Percentiles rank a stretch among this genome's conserved stretches.
Evolutionary conservation across 2,797 vertebrate genomes (phyloP).

Genomic region (Smutsia gigantea): DNA sequence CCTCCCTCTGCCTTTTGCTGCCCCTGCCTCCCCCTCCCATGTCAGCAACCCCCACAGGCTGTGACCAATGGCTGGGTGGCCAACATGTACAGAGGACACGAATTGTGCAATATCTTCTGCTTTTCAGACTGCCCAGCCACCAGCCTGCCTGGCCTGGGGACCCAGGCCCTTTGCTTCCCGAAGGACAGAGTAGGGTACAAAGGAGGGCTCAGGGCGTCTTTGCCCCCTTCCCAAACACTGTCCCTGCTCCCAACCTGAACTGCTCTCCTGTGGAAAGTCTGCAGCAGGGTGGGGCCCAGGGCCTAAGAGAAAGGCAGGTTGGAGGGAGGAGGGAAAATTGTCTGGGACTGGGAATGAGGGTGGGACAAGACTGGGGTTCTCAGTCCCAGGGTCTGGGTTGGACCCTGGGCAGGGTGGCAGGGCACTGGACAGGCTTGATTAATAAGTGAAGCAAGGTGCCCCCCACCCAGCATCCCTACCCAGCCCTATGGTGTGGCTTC

Average conservation of each 20-base stretch:
- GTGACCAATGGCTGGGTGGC: background rate
- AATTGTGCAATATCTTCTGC: conserved; percentile 35
- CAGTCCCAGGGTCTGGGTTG: background rate
- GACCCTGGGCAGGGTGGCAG: background rate
- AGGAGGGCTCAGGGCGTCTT: background rate
- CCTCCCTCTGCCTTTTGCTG: background rate
- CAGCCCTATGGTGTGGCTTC: background rate
- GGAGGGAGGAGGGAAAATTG: background rate
- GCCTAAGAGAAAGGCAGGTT: too few relatives aligned
- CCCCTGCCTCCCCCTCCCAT: too few relatives aligned
- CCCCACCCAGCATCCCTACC: background rate
- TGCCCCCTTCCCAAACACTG: accelerated
- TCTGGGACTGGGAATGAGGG: too few relatives aligned
- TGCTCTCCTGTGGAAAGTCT: background rate
- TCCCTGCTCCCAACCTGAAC: background rate
- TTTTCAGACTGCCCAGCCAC: background rate
- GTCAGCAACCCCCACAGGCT: background rate
- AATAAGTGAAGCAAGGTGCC: background rate
- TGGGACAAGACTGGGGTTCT: background rate
- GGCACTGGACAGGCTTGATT: background rate
- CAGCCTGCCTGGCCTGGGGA: background rate
- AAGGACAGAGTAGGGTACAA: background rate
- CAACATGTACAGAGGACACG: background rate
- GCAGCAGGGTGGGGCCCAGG: accelerated
- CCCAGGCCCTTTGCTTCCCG: background rate